Evolutionary conservation across 1,140 invertebrate species (phyloP).

Genomic region (Caenorhabditis latens): DNA sequence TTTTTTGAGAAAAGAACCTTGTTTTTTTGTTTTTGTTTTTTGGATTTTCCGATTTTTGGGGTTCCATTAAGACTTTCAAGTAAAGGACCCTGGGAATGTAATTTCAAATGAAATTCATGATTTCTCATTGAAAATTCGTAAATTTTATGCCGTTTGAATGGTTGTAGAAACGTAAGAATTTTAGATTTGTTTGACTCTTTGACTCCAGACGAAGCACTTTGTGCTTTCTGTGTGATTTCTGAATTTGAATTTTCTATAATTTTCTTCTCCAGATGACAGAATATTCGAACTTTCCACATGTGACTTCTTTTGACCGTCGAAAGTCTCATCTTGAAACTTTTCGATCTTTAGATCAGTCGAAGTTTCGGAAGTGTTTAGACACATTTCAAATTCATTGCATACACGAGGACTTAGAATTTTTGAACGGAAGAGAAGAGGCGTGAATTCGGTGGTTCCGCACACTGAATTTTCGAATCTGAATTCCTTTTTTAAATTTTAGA

Average conservation of each 20-base stretch:
- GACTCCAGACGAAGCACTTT: slow-evolving; percentile 18
- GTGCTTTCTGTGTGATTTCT: background rate
- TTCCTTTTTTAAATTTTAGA: background rate
- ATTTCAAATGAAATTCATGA: background rate
- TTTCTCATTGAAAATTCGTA: background rate
- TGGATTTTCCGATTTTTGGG: background rate
- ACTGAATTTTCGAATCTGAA: background rate
- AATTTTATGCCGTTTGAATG: background rate
- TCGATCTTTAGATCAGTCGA: slow-evolving; percentile 5
- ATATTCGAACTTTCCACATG: too few species aligned
- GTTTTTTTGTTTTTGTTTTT: background rate
- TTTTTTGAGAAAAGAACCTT: background rate
- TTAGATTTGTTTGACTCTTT: background rate
- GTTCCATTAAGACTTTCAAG: background rate
- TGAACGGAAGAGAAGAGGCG: background rate
- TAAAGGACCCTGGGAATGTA: too few species aligned
- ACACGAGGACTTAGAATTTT: slow-evolving; percentile 10
- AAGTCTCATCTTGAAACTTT: background rate
- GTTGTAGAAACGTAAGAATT: background rate
- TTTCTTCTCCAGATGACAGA: background rate
- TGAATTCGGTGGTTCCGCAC: background rate
- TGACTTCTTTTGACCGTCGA: too few species aligned
- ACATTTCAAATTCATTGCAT: slow-evolving; percentile 27
- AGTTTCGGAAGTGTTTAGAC: background rate
- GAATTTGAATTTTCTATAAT: background rate